Evolutionary conservation across 1,140 invertebrate genomes (phyloP), one percentile per base, ranked within the genome.

Genomic region (Metaphire vulgaris): DNA sequence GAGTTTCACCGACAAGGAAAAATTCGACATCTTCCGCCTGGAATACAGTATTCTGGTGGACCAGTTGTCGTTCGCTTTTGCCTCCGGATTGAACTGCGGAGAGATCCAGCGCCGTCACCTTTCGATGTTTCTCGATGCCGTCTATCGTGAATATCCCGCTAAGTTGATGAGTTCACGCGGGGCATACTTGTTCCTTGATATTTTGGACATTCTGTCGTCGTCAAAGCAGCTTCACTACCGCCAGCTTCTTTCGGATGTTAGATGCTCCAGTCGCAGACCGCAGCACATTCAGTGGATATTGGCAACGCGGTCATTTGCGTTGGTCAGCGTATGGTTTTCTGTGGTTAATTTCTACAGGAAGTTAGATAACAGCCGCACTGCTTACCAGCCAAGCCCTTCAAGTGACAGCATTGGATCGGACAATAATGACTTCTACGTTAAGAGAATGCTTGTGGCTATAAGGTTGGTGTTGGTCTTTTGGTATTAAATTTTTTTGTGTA

Each of bases 231-330:
- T 76, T 29, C 77, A 80, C 31, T 86, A 86, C 76, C 84, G 83
- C 75, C 79, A 78, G 65, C 74, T 86, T 2, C 70, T 86, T 15
- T 80, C 84, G 15, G 83, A 86, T 81, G 85, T 86, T 0, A 83
- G 82, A 73, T 83, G 83, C 77, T 82, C 83, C 71, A 86, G 85
- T 1, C 77, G 77, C 67, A 85, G 85, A 70, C 81, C 81, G 75
- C 84, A 85, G 76, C 83, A 82, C 81, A 84, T 84, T 31, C 84
- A 86, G 76, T 84, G 83, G 82, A 66, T 85, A 16, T 79, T 86
- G 32, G 84, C 83, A 0, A 83, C 81, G 12, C 79, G 85, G 16
- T 83, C 82, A 31, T 86, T 85, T 81, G 81, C 84, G 16, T 78
- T 86, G 32, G 81, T 85, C 16, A 85, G 80, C 77, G 77, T 85